Percentiles rank a stretch among this genome's conserved stretches.
Conservation (phyloP, 2,113 vertebrate species). For the Dicrurus megarhynchus region DNA sequence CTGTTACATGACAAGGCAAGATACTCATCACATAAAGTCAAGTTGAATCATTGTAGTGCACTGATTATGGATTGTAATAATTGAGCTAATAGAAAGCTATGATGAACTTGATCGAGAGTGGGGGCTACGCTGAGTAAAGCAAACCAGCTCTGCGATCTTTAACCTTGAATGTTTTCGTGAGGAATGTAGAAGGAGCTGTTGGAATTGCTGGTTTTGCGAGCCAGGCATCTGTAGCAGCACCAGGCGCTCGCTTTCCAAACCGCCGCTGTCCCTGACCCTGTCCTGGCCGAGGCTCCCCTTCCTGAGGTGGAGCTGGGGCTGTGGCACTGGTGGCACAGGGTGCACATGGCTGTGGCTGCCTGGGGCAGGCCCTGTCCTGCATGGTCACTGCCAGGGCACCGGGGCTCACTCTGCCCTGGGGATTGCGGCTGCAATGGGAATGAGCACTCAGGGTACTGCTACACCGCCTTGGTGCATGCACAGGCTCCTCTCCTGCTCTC, state of each 20-base stretch:
- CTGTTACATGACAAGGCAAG: slow-evolving; percentile 80
- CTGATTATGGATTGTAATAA: slow-evolving; percentile 64
- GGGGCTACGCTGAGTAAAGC: neutral
- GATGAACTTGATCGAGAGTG: neutral
- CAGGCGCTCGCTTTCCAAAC: neutral
- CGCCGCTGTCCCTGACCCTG: accelerated
- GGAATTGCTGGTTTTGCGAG: neutral
- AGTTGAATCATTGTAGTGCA: slow-evolving; percentile 68
- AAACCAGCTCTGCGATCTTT: slow-evolving; percentile 3
- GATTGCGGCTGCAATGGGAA: neutral
- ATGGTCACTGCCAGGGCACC: neutral
- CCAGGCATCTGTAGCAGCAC: neutral
- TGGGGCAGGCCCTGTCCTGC: neutral
- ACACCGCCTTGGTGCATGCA: neutral
- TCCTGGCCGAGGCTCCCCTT: neutral
- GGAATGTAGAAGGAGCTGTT: neutral
- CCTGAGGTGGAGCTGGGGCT: neutral
- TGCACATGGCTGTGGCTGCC: neutral
- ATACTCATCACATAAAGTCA: slow-evolving; percentile 75
- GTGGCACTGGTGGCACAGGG: neutral
- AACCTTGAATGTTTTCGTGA: neutral
- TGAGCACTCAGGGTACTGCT: neutral
- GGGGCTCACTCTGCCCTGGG: neutral
- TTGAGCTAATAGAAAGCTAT: slow-evolving; percentile 52
- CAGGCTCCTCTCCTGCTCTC: neutral